Conservation (phyloP, 2,113 vertebrate genomes). For the Lophochroa leadbeateri region DNA sequence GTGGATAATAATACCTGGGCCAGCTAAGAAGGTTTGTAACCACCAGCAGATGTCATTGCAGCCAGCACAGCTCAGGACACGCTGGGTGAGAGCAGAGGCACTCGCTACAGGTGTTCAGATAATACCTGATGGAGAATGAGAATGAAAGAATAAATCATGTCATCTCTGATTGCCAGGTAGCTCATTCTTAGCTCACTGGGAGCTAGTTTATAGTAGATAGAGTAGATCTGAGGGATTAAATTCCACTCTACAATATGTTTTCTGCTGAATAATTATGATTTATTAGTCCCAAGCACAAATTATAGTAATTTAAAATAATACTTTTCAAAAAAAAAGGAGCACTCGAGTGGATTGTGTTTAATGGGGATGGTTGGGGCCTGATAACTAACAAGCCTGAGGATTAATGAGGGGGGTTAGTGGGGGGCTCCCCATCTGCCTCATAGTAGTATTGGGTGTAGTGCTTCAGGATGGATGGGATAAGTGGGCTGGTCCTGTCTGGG, state of each 20-base stretch:
- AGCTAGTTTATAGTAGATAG: slow-evolving; percentile 15
- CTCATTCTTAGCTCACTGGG: background rate
- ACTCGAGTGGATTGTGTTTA: background rate
- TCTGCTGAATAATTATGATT: slow-evolving; percentile 41
- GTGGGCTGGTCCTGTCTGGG: background rate
- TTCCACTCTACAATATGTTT: slow-evolving; percentile 29
- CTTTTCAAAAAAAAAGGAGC: background rate
- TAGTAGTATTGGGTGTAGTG: accelerated
- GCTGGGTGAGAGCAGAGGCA: background rate
- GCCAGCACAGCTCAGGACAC: background rate
- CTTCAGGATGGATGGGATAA: background rate
- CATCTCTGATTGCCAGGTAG: background rate
- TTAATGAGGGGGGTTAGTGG: background rate
- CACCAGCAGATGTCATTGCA: slow-evolving; percentile 58
- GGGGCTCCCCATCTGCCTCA: background rate
- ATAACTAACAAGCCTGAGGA: background rate
- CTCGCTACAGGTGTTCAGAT: background rate
- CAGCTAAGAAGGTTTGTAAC: background rate
- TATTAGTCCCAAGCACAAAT: slow-evolving; percentile 40
- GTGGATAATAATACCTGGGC: background rate
- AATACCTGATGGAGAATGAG: background rate
- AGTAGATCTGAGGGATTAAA: slow-evolving; percentile 19
- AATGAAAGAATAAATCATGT: background rate
- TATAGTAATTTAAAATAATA: slow-evolving; percentile 30
- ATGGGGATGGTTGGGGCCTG: background rate